phyloP scores from a whole-genome alignment of 2,888 invertebrate species.

The Euproctis similis region DNA sequence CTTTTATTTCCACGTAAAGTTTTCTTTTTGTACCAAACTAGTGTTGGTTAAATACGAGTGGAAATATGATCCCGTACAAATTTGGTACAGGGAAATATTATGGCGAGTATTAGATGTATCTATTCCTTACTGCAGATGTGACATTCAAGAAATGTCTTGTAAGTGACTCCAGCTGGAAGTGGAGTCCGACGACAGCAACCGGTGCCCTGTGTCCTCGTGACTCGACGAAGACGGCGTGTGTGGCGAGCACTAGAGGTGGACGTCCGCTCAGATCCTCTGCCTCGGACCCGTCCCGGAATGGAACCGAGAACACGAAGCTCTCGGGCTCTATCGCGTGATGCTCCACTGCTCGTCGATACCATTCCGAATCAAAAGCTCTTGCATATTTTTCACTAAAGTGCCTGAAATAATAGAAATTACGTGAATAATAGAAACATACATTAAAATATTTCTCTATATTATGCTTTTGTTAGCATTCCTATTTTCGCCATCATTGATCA shows the following conservation, averaged over 20 bases:
- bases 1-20: too few species aligned
- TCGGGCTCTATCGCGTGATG: constrained; percentile 90
- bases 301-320: constrained; percentile 93
- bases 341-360: constrained; percentile 94
- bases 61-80: too few species aligned
- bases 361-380: constrained; percentile 89
- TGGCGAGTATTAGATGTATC: not conserved
- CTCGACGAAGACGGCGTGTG: constrained; percentile 92
- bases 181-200: constrained; percentile 93
- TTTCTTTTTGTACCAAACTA: too few species aligned
- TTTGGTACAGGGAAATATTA: too few species aligned
- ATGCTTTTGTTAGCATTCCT: too few species aligned
- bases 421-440: too few species aligned
- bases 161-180: constrained; percentile 88
- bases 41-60: too few species aligned
- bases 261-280: constrained; percentile 75
- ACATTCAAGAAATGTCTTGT: constrained; percentile 91
- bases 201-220: constrained; percentile 89
- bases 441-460: too few species aligned
- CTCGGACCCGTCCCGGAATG: constrained; percentile 79
- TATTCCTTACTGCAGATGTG: constrained; percentile 83
- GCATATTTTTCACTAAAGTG: constrained; percentile 88
- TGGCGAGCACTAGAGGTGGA: constrained; percentile 87
- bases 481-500: too few species aligned
- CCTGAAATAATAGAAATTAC: too few species aligned